Evolutionary conservation across 2,888 invertebrate species (phyloP).

Genomic region (Amphiduros pacificus): DNA sequence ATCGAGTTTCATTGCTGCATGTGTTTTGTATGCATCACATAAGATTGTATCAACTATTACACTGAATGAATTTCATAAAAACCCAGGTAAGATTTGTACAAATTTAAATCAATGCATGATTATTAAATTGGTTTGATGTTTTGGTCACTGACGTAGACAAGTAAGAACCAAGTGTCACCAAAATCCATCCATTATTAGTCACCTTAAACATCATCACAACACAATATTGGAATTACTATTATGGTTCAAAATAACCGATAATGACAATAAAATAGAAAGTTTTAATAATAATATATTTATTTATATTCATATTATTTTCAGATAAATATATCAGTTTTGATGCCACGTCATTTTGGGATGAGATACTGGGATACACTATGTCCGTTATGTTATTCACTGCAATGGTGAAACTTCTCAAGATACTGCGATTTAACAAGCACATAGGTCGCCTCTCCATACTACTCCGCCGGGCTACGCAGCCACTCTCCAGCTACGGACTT

Average conservation of each 20-base stretch:
- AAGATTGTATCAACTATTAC: neutral
- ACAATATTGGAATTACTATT: too few species aligned
- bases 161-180: too few species aligned
- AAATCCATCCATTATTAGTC: too few species aligned
- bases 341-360: neutral
- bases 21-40: neutral
- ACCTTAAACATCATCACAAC: too few species aligned
- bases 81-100: neutral
- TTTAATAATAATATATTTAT: too few species aligned
- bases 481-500: neutral
- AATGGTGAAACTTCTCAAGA: neutral
- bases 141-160: too few species aligned
- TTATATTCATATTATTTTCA: too few species aligned
- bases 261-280: too few species aligned
- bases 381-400: neutral
- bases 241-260: too few species aligned
- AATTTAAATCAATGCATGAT: too few species aligned
- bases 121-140: too few species aligned
- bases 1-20: neutral
- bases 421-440: neutral
- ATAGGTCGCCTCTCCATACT: neutral
- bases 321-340: neutral
- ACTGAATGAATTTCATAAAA: neutral
- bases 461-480: neutral
- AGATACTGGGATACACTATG: neutral